A percentile compares a stretch with the other conserved stretches of the same genome.
Conservation (phyloP, 92 coral and sea anemone species). For the Isaurus tuberculatus region DNA sequence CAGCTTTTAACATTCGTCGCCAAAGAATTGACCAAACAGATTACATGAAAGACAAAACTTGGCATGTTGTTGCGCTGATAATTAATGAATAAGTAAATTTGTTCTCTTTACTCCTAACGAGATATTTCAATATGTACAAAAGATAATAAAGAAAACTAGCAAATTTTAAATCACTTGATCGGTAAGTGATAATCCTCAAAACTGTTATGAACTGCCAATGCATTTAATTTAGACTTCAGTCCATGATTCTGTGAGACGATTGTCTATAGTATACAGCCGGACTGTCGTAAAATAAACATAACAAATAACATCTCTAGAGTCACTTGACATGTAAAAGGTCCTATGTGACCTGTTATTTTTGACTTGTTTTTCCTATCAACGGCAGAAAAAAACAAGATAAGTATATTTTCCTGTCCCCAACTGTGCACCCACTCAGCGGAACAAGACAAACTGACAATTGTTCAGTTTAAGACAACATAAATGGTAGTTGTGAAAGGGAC, state of each 20-base stretch:
- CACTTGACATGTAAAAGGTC: conserved; percentile 24
- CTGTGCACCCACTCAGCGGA: neutral
- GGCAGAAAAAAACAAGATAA: conserved; percentile 8
- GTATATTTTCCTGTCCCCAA: conserved; percentile 33
- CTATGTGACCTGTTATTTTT: conserved; percentile 16
- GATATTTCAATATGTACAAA: neutral
- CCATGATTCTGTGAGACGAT: no score
- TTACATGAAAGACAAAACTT: conserved; percentile 26
- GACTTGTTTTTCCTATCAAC: conserved; percentile 36
- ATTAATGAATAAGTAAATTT: conserved; percentile 20
- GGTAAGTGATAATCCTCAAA: neutral
- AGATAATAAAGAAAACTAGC: neutral
- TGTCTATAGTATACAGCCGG: no score
- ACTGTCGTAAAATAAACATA: neutral
- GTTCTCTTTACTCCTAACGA: neutral
- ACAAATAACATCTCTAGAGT: conserved; percentile 20
- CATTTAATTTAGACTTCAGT: no score
- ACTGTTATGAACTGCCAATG: no score
- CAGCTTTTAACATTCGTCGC: conserved; percentile 18
- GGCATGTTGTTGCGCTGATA: conserved; percentile 10
- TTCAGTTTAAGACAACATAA: neutral
- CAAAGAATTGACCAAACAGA: neutral
- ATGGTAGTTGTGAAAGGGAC: neutral
- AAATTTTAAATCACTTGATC: neutral
- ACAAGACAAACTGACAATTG: neutral